Evolutionary conservation across 2,888 invertebrate genomes (phyloP).

Genomic region (Aspidiotus rigidus): DNA sequence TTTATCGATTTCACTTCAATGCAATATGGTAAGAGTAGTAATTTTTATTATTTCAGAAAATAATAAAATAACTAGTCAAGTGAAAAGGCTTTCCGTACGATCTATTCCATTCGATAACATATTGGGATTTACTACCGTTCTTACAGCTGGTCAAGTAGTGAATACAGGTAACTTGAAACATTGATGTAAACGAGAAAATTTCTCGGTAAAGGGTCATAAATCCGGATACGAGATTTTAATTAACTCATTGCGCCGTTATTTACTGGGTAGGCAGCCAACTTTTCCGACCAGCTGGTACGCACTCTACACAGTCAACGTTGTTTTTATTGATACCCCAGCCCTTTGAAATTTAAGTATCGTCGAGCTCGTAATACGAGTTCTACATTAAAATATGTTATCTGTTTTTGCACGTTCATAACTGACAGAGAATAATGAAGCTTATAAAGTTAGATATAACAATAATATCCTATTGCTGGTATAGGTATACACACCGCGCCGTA

Average conservation of each 20-base stretch:
- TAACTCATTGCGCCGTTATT: background rate
- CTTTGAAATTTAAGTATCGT: constrained; percentile 33
- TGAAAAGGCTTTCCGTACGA: too few species aligned
- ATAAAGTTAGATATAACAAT: constrained; percentile 32
- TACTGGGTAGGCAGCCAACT: constrained; percentile 2
- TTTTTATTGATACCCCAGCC: constrained; percentile 32
- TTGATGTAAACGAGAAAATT: too few species aligned
- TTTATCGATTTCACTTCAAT: too few species aligned
- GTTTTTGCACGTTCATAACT: constrained; percentile 34
- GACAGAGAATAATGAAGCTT: constrained; percentile 34
- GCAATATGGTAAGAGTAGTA: too few species aligned
- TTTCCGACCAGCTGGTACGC: constrained; percentile 23
- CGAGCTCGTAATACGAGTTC: constrained; percentile 32
- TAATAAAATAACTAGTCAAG: too few species aligned
- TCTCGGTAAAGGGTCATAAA: background rate
- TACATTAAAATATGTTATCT: constrained; percentile 33
- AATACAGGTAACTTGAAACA: too few species aligned
- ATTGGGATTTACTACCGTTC: too few species aligned
- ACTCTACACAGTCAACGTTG: constrained; percentile 32
- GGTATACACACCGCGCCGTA: background rate
- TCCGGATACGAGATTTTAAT: constrained; percentile 2
- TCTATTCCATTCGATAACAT: too few species aligned
- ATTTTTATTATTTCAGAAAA: too few species aligned
- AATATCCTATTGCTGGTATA: constrained; percentile 29
- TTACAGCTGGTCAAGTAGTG: too few species aligned